Evolutionary conservation across 2,797 vertebrate species (phyloP), one percentile per base, ranked within the genome.

Genomic region (Sebastes baramenuke): DNA sequence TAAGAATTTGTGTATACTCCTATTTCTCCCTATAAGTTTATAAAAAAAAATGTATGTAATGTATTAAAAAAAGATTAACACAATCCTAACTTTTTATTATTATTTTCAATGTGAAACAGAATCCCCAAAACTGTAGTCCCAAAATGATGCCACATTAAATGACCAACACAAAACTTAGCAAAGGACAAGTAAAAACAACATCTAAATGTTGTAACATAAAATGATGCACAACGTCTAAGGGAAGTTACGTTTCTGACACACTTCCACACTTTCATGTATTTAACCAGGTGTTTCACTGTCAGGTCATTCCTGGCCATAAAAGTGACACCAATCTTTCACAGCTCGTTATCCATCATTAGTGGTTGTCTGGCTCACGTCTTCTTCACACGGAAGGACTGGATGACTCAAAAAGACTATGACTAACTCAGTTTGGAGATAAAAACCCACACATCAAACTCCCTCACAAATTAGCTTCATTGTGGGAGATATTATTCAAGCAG

Each of bases 391-490:
- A 85, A 14, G 62, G 42, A 58, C 32, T 6, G 22, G n/a, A 54
- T 90, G 85, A 88, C 25, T 87, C 77, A 87, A 75, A 73, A 74
- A 24, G 46, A 75, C 8, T 6, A 2, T 83, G 70, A 82, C 49
- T 67, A 30, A 74, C 49, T 79, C 27, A 36, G 66, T 1, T 36
- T 46, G 46, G 20, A 77, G 58, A 10, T 27, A 30, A 72, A 73
- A 66, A 74, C 16, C 6, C 60, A 65, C 55, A 75, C 24, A 6
- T 52, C 42, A 64, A 67, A 10, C 66, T 73, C 55, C 27, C 55
- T 64, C 52, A 42, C 20, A 70, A 46, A 59, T 61, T 54, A 5
- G n/a, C 24, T 24, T 65, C 16, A 30, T 5, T 52, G 9, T 11
- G 29, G 8, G 20, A 25, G 29, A 54, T 8, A 11, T 29, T 30